A percentile compares a stretch with the other conserved stretches of the same genome.
These are phyloP conservation scores for Zelleria hepariella DNA, from an alignment of 2,888 invertebrate species.

Conservation along the genomic window DNA sequence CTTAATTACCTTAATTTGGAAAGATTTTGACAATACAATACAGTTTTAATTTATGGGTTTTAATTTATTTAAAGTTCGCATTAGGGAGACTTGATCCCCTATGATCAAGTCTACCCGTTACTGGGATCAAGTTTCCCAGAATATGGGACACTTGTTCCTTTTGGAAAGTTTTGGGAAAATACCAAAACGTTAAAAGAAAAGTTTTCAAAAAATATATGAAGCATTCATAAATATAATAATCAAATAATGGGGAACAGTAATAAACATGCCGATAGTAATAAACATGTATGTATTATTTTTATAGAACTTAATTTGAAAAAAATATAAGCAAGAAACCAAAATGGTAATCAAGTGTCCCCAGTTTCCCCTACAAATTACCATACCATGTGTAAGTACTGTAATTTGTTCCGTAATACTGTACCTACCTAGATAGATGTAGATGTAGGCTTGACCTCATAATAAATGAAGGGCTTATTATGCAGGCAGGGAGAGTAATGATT, in stretches of 20 bases:
- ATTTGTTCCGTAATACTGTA: too few relatives aligned
- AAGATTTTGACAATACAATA: too few relatives aligned
- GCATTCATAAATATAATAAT: not conserved
- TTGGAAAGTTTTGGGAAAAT: not conserved
- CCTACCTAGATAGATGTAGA: too few relatives aligned
- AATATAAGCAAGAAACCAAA: not conserved
- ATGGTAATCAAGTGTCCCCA: constrained; percentile 1
- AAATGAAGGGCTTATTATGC: too few relatives aligned
- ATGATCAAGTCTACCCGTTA: not conserved
- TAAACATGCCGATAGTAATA: not conserved
- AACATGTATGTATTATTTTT: not conserved
- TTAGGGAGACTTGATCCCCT: constrained; percentile 1
- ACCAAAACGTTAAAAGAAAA: not conserved
- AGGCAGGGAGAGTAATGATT: too few relatives aligned
- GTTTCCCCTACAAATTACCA: not conserved
- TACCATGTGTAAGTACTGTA: too few relatives aligned
- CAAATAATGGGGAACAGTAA: not conserved
- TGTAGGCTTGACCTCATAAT: too few relatives aligned
- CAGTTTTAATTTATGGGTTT: not conserved
- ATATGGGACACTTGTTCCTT: constrained; percentile 1
- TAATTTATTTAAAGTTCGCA: not conserved
- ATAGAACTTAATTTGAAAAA: not conserved
- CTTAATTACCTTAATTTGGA: too few relatives aligned
- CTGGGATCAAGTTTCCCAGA: constrained; percentile 1
- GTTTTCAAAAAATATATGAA: not conserved